A percentile compares a stretch with the other conserved stretches of the same genome.
Evolutionary conservation across 2,113 vertebrate species (phyloP).

Genomic region (Phalacrocorax aristotelis): DNA sequence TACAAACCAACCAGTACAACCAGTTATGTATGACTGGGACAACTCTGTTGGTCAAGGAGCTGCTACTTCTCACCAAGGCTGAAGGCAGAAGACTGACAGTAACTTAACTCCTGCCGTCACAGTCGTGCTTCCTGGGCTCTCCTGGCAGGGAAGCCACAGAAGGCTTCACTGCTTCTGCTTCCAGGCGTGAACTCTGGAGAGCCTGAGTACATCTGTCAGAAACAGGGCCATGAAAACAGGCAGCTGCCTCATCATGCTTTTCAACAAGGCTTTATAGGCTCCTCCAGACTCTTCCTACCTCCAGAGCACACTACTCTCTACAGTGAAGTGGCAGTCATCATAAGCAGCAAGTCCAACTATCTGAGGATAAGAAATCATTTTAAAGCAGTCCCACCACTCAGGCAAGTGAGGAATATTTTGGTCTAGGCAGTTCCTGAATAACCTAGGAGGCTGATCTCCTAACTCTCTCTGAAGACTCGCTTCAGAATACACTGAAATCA

Average conservation of each 20-base stretch:
- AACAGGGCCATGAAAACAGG: background rate
- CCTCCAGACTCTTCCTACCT: background rate
- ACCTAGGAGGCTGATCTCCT: background rate
- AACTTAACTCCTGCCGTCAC: background rate
- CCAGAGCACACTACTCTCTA: background rate
- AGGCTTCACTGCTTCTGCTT: background rate
- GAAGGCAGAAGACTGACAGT: background rate
- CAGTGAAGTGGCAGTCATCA: background rate
- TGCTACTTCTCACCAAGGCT: background rate
- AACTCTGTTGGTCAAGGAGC: background rate
- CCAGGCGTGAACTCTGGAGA: background rate
- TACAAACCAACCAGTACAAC: background rate
- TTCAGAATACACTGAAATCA: background rate
- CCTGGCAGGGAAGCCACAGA: background rate
- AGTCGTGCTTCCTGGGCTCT: background rate
- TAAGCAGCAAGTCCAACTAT: background rate
- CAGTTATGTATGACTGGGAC: background rate
- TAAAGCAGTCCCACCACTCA: background rate
- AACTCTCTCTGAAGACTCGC: background rate
- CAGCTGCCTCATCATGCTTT: background rate
- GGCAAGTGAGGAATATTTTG: background rate
- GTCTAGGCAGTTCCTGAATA: background rate
- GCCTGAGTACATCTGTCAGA: background rate
- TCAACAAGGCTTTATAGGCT: background rate
- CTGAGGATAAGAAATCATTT: background rate